These are phyloP conservation scores for Sceloporus undulatus DNA, from an alignment of 2,113 vertebrate species.

Conservation along the genomic window DNA sequence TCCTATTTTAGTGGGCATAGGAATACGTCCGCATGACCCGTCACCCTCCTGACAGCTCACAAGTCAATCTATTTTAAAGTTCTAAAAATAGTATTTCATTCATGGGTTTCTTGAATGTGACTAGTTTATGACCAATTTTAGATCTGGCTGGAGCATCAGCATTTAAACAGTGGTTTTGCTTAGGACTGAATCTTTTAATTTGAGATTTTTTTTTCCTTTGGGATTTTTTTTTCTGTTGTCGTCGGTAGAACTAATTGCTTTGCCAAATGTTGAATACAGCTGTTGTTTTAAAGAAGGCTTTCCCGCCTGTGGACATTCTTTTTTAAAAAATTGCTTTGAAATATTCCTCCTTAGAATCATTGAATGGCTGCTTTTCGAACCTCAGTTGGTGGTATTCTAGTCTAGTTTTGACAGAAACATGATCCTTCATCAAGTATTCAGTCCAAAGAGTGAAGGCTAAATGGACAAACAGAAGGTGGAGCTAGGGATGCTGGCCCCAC, in stretches of 20 bases:
- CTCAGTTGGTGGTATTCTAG: not conserved
- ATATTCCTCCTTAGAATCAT: not conserved
- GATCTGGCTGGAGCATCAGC: constrained; percentile 43
- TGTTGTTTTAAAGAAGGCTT: constrained; percentile 26
- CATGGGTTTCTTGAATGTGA: constrained; percentile 41
- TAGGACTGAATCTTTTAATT: not conserved
- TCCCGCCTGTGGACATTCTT: not conserved
- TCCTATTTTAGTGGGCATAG: constrained; percentile 40
- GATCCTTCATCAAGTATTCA: no score
- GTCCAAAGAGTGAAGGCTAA: no score
- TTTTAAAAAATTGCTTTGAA: constrained; percentile 36
- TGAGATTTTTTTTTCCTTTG: not conserved
- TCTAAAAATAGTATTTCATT: constrained; percentile 14
- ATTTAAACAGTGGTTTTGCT: constrained; percentile 24
- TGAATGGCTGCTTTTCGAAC: not conserved
- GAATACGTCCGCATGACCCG: constrained; percentile 35
- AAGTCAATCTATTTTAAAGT: constrained; percentile 33
- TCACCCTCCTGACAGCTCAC: constrained; percentile 16
- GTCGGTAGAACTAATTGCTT: constrained; percentile 19
- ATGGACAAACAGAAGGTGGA: no score
- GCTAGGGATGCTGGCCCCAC: no score
- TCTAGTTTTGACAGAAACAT: no score
- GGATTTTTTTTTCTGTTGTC: not conserved
- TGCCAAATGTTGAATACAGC: constrained; percentile 42
- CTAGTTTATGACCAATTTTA: constrained; percentile 38